Base-by-base conservation (phyloP, 2,113 vertebrate species). In the Tinamus guttatus region DNA sequence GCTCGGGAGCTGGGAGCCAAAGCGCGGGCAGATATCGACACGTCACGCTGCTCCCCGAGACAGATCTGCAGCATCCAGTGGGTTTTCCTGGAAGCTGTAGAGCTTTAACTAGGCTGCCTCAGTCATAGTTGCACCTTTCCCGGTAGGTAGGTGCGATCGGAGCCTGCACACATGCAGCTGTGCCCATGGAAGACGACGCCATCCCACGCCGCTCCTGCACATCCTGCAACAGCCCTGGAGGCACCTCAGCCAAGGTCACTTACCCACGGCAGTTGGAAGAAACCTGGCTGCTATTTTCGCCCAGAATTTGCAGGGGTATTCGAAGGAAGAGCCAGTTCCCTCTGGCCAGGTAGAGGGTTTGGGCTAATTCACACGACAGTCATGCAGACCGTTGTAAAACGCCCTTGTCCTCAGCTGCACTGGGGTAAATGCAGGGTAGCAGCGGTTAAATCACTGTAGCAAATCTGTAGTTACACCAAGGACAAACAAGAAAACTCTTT, bases 91-190 rank as follows among this genome's bases (percentile, higher is more conserved):
- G 71, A 47, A 65, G 54, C 10, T 62, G 54, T 19, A 45, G 43
- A 15, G 8, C 27, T 85, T 70, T 14, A 75, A 13, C n/a, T 49
- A 15, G 15, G 18, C 74, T 38, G 28, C 32, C 20, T 28, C 49
- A 2, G 47, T 30, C 60, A 18, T 32, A 19, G 8, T 71, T 30
- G 11, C 34, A 2, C 20, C 2, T 0, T 27, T 70, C 13, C 20
- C 49, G 24, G 13, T 32, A 6, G 36, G 43, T 69, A 80, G 76
- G 43, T 75, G 64, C 36, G 40, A 1, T 27, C 49, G 60, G 68
- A 77, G 22, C 59, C 54, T 65, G 49, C 86, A 11, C 80, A 92
- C 94, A 92, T 95, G 86, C 82, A 90, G 71, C 76, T 74, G 91
- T 95, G 77, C 76, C 73, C 7, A 5, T 59, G 59, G 59, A 36